These are phyloP conservation scores for Laothoe populi DNA, from an alignment of 2,888 invertebrate species.

Conservation along the genomic window DNA sequence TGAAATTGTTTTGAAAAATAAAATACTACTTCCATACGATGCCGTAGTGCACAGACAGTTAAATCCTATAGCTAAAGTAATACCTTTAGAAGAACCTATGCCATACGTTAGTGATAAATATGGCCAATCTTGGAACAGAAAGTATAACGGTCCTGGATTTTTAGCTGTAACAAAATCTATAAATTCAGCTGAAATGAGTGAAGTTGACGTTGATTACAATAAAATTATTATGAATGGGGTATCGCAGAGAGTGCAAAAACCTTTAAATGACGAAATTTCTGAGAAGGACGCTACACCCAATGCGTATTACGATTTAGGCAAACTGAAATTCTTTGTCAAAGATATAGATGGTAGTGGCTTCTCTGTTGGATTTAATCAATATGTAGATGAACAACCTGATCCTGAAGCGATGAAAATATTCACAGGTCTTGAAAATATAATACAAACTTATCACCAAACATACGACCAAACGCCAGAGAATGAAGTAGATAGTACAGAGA, in stretches of 20 bases:
- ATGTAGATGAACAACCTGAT: conserved; percentile 67
- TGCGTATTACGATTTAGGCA: conserved; percentile 52
- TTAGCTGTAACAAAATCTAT: conserved; percentile 56
- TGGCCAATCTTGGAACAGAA: conserved; percentile 53
- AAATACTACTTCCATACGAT: conserved; percentile 40
- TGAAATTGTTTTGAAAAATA: conserved; percentile 39
- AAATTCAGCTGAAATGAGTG: conserved; percentile 67
- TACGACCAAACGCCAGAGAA: conserved; percentile 45
- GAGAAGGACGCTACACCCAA: conserved; percentile 42
- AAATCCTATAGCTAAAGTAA: conserved; percentile 59
- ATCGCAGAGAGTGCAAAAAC: conserved; percentile 66
- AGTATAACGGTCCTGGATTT: conserved; percentile 52
- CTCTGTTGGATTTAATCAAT: conserved; percentile 72
- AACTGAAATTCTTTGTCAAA: conserved; percentile 64
- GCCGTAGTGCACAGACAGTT: conserved; percentile 52
- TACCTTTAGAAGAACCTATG: conserved; percentile 37
- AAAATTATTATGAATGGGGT: conserved; percentile 56
- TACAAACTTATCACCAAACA: conserved; percentile 62
- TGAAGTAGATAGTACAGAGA: conserved; percentile 34
- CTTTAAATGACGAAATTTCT: conserved; percentile 54
- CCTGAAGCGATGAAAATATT: conserved; percentile 66
- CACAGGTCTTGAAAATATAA: conserved; percentile 64
- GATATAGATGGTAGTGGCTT: conserved; percentile 71
- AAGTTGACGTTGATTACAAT: conserved; percentile 59
- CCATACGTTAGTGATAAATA: conserved; percentile 46